Base-by-base conservation (phyloP, 1,140 invertebrate genomes). In the Microplitis mediator region DNA sequence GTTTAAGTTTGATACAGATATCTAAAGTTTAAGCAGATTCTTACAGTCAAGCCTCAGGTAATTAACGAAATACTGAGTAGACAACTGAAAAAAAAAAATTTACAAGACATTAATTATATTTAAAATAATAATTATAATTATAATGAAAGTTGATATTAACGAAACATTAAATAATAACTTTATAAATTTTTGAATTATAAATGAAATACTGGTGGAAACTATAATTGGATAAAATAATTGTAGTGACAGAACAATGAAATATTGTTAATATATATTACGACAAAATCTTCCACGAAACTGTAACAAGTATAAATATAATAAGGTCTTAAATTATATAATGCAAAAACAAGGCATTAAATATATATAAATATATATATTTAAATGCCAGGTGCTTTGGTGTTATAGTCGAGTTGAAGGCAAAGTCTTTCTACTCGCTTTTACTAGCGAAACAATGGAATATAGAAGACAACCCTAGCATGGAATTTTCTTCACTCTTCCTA, bases 241-340 rank as follows among this genome's bases (percentile, higher is more conserved):
- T 4, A 5, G 52, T 14, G 52, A 54, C 13, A 14, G 16, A 16
- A 54, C 13, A 54, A 54, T 54, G 16, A 54, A 54, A 54, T 54
- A 54, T 54, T 58, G 3, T 32, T 58, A 23, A 23, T 23, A 58
- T 16, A 50, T 13, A 23, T 65, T 45, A 63, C n/a, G 36, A 0
- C 14, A 6, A 11, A n/a, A 39, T 39, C 45, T 65, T 65, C n/a
- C n/a, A 51, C 36, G 45, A 50, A 67, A 50, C n/a, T 52, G 16
- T 67, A 67, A 54, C 65, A 52, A 67, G 45, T 50, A 67, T 52
- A 36, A 67, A 67, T 67, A 32, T 67, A 67, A 67, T 67, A 67
- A 35, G 45, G 16, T 50, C 23, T 67, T 51, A 54, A 67, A 54
- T 67, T 51, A 67, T 23, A 67, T 4, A 9, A 32, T 8, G 35